phyloP scores from a whole-genome alignment of 2,888 invertebrate genomes.

The Athetis lepigone region DNA sequence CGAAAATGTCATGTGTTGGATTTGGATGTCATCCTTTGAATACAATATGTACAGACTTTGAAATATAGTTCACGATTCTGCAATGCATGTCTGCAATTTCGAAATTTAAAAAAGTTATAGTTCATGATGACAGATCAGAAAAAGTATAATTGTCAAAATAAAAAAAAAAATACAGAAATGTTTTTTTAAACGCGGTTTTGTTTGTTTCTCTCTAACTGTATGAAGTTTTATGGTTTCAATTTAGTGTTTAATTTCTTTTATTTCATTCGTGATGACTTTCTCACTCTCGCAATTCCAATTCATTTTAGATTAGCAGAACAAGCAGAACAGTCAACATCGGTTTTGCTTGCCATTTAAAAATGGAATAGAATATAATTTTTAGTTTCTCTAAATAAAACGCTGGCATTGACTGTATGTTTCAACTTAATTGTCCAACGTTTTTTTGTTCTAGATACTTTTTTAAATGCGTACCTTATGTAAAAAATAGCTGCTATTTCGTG shows the following conservation, averaged over 20 bases:
- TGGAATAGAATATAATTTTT: too few species aligned
- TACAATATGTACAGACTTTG: constrained; percentile 13
- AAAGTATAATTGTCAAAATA: not conserved
- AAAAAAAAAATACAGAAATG: too few species aligned
- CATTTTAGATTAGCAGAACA: too few species aligned
- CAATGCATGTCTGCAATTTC: constrained; percentile 5
- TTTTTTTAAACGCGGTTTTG: too few species aligned
- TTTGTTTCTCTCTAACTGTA: too few species aligned
- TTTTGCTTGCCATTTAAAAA: too few species aligned
- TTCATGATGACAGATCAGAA: not conserved
- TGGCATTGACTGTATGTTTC: constrained; percentile 15
- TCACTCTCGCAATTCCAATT: too few species aligned
- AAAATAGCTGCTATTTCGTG: constrained; percentile 36
- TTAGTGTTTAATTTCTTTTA: too few species aligned
- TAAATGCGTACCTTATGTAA: constrained; percentile 17
- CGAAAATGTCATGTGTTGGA: constrained; percentile 16
- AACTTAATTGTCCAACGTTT: constrained; percentile 1
- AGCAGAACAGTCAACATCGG: too few species aligned
- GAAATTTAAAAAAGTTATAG: constrained; percentile 5
- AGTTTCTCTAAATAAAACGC: not conserved
- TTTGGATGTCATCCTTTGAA: constrained; percentile 28
- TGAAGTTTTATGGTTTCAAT: too few species aligned
- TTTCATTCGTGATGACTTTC: too few species aligned
- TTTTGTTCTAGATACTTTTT: constrained; percentile 13
- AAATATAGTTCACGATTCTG: constrained; percentile 8